Percentiles rank a stretch among this genome's conserved stretches.
phyloP scores from a whole-genome alignment of 2,113 vertebrate genomes.

The Oreochromis aureus region DNA sequence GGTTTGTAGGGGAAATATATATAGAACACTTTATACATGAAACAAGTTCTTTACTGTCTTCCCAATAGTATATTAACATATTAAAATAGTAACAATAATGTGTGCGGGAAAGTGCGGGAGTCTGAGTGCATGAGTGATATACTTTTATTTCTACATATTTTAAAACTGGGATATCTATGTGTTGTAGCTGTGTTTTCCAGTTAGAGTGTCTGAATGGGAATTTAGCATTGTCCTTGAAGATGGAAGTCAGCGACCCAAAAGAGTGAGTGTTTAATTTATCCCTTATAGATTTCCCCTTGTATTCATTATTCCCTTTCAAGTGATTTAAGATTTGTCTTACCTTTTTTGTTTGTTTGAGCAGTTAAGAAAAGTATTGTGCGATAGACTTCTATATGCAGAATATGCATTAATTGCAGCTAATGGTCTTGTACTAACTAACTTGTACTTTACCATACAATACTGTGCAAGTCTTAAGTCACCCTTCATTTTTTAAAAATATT shows the following conservation, averaged over 20 bases:
- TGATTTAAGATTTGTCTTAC: background rate
- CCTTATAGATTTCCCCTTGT: background rate
- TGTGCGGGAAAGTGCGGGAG: background rate
- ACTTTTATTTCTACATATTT: background rate
- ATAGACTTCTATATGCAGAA: background rate
- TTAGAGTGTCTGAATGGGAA: conserved; percentile 12
- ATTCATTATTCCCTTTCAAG: background rate
- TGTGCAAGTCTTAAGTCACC: background rate
- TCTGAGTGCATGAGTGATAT: background rate
- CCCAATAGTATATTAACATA: background rate
- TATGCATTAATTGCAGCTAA: background rate
- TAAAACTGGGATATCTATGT: background rate
- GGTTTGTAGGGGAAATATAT: background rate
- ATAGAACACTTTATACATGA: background rate
- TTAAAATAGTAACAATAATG: background rate
- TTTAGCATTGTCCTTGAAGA: conserved; percentile 40
- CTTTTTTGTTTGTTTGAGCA: background rate
- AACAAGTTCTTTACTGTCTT: background rate
- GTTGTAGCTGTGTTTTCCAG: conserved; percentile 56
- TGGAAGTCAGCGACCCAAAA: conserved; percentile 15
- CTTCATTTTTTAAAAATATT: background rate
- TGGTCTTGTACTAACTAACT: background rate
- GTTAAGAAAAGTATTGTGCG: background rate
- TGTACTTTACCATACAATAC: background rate
- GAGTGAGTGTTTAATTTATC: conserved; percentile 34